Evolutionary conservation across 2,113 vertebrate species (phyloP), one percentile per base, ranked within the genome.

Genomic region (Oxyruncus cristatus): DNA sequence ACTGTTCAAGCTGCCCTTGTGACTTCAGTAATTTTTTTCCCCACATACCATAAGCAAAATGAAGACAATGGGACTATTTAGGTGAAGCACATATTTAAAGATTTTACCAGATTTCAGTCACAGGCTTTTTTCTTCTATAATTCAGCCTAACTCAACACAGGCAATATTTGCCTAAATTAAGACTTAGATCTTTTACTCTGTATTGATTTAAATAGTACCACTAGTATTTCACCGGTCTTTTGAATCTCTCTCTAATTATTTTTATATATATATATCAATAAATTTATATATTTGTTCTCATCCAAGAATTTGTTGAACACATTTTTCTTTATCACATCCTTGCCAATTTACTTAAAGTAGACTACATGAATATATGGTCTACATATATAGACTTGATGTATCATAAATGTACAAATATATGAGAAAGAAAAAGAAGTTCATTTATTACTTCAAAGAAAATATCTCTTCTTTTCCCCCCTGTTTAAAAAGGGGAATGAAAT

Each of bases 381-480:
- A 11, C 11, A 37, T 33, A 42, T 21, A 35, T 4, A 37, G n/a
- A 22, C 6, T 63, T 53, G 18, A 52, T 30, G 6, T 30, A 76
- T 8, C 26, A 12, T 15, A 80, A n/a, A 41, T 22, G 9, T 35
- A 28, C 22, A 53, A 32, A 30, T 41, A 44, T 27, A 39, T 1
- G 6, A 61, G 22, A 68, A 63, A 91, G 3, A 65, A 84, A 58
- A 7, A 80, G 12, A 50, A 74, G 5, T 58, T 55, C 0, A 12
- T 50, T 83, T 5, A 58, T 46, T 53, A 2, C 70, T 78, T 90
- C 33, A 23, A 6, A 62, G n/a, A 30, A 86, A 61, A 35, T 19
- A 56, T 4, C 0, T 9, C 20, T 41, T 65, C 62, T 44, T 5
- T 3, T 7, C 22, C 6, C 15, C 5, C 46, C 21, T 2, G 0